Evolutionary conservation across 1,140 invertebrate species (phyloP), one percentile per base, ranked within the genome.

Genomic region (Orchestia grillus): DNA sequence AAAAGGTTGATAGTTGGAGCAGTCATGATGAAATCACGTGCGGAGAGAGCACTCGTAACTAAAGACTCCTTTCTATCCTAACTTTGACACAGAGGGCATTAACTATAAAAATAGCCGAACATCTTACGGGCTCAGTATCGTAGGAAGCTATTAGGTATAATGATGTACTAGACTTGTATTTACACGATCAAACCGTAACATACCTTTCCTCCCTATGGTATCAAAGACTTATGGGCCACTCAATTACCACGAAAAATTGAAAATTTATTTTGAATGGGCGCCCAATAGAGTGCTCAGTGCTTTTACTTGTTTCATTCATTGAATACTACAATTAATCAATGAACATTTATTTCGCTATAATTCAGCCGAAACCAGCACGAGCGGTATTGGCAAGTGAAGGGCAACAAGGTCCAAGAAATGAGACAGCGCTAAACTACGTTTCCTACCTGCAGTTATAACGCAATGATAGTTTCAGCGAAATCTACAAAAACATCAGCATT

Each of bases 71-170:
- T 44, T 94, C 43, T 47, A 94, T n/a, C 41, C 92, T 94, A 94
- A 19, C 40, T 94, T 94, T 94, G 92, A 94, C 92, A 94, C 92
- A 94, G 92, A 94, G 44, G 44, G 92, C 47, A 44, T 94, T 94
- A 94, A 94, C 92, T 94, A 94, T 94, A 94, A 94, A 94, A 94
- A 94, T 94, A 94, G 92, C 92, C 92, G 92, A 94, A 94, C 92
- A 94, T 94, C 92, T 44, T 94, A 94, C 92, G 43, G 44, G 92
- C 92, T 94, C 92, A 94, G 44, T 44, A 94, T 47, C 92, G 41
- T 94, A 94, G 44, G 92, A 94, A 94, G 44, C 92, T 94, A 94
- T 94, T 94, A 94, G 92, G 92, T 94, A 94, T 94, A 94, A 94
- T 94, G 92, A 94, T 94, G 92, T 47, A 94, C 92, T 94, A 94